Conservation (phyloP, 2,888 invertebrate genomes). For the Anthrax anthrax region DNA sequence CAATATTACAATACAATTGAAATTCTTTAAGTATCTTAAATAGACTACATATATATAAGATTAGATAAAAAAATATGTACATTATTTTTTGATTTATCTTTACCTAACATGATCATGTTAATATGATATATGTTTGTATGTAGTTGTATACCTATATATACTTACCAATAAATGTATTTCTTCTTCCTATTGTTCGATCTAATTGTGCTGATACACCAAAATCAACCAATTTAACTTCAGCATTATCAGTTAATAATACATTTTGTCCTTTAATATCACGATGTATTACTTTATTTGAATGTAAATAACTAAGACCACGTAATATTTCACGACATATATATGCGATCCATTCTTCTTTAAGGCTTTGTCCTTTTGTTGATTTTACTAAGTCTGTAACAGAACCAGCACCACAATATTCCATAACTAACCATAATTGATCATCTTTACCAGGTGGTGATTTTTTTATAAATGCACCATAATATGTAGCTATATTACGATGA, state of each 20-base stretch:
- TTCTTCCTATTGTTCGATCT: slow-evolving; percentile 94
- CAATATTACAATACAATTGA: no score
- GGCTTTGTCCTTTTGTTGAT: slow-evolving; percentile 93
- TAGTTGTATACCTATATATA: neutral
- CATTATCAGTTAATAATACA: slow-evolving; percentile 97
- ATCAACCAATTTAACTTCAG: slow-evolving; percentile 98
- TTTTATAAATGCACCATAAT: slow-evolving; percentile 99
- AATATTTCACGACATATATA: slow-evolving; percentile 95
- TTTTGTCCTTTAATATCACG: slow-evolving; percentile 99
- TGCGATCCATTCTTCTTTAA: slow-evolving; percentile 99
- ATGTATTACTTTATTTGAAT: slow-evolving; percentile 98
- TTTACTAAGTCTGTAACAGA: slow-evolving; percentile 99
- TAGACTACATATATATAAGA: no score
- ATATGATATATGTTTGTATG: no score
- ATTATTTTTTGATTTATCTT: no score
- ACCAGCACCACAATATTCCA: slow-evolving; percentile 99
- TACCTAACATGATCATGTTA: no score
- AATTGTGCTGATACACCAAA: slow-evolving; percentile 99
- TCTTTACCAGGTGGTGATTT: slow-evolving; percentile 98
- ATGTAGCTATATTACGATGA: slow-evolving; percentile 99
- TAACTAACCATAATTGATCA: slow-evolving; percentile 98
- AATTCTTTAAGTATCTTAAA: no score
- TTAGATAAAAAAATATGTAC: no score
- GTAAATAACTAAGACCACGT: slow-evolving; percentile 91
- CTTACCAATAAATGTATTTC: slow-evolving; percentile 86